Base-by-base conservation (phyloP, 2,888 invertebrate genomes). In the Anthophora plumipes region DNA sequence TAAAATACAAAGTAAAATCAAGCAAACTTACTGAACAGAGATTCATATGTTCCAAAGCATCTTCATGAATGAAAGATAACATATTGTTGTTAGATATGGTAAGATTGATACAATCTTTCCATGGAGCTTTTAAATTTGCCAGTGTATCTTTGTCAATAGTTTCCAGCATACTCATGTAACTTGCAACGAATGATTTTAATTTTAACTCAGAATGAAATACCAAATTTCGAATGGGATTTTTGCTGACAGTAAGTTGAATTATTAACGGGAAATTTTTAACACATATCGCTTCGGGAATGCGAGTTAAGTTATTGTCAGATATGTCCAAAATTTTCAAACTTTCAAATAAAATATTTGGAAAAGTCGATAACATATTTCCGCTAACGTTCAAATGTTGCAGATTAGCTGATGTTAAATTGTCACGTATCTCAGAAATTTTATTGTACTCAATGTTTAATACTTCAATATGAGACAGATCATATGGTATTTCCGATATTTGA, bases 1-100 rank as follows among this genome's bases (percentile, higher is more conserved):
- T 67, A 48, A 59, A 77, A 60, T 95, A 41, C 64, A 48, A 59
- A 77, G 60, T 63, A 66, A 31, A 39, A 43, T n/a, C 48, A 20
- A 46, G 31, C 11, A 11, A 61, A 93, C 95, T 94, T 91, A 95
- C 95, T 93, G 93, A 94, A 85, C 95, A 95, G 43, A 95, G 80
- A 46, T 94, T 92, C 5, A 95, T 93, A 8, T 94, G 94, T 85
- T 94, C 70, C 4, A 93, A 89, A 48, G 90, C 83, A 8, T 87
- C 82, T 48, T 89, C 85, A 25, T 92, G 90, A 67, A 95, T 94
- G 41, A 91, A 92, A 14, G 84, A 90, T 76, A 95, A 88, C 2
- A 92, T 91, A 0, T 91, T 92, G 88, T 95, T 95, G 66, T 93
- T 93, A 0, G 94, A 94, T 31, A 95, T 85, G 86, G 92, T 94